Evolutionary conservation across 2,888 invertebrate species (phyloP), one percentile per base, ranked within the genome.

Genomic region (Latheticus oryzae): DNA sequence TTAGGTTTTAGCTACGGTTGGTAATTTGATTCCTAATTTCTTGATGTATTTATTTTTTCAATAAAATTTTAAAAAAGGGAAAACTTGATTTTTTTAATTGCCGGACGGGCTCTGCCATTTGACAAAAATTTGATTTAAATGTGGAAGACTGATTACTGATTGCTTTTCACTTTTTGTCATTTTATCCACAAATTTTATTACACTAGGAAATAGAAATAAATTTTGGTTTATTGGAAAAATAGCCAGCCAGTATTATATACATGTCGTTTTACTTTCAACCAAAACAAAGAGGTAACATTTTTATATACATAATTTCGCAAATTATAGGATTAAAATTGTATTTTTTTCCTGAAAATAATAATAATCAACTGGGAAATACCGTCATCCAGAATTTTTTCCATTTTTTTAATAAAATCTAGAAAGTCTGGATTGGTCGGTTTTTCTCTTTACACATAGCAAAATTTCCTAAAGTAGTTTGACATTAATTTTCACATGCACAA

Each of bases 1-100:
- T 78, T 83, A 21, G 84, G 84, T n/a, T 72, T 82, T 17, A 78
- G 79, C 8, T 85, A 85, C 73, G 78, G 79, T 61, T 85, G 83
- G 83, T 85, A 82, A 78, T 73, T 21, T 16, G 1, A 11, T 8
- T 9, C 2, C 17, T 9, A n/a, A 38, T 28, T 50, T 51, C 28
- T 51, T n/a, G n/a, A n/a, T n/a, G 26, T 51, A 51, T 51, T 51
- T 51, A 38, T 51, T 50, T 8, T 47, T 17, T 12, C 15, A 13
- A 12, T 13, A 11, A n/a, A n/a, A n/a, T n/a, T n/a, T n/a, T n/a
- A n/a, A n/a, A n/a, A n/a, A n/a, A n/a, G n/a, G n/a, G n/a, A n/a
- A n/a, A n/a, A n/a, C n/a, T n/a, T n/a, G n/a, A n/a, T n/a, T n/a
- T n/a, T n/a, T n/a, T n/a, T n/a, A n/a, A n/a, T n/a, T n/a, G n/a